phyloP scores from a whole-genome alignment of 2,113 vertebrate species.

The Dromas ardeola region DNA sequence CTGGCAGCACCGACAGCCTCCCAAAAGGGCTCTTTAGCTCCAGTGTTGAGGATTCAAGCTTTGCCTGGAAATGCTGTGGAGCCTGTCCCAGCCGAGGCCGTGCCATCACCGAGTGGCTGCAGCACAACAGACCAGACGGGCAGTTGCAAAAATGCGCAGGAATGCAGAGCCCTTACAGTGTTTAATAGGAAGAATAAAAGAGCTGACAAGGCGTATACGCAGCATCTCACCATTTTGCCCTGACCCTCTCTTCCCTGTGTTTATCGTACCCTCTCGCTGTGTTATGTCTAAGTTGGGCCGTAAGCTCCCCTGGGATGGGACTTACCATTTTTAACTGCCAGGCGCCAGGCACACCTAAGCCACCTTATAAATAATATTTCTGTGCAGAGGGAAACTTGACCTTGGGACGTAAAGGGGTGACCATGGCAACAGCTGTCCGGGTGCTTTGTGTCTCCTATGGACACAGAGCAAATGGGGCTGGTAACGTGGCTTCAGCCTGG shows the following conservation, averaged over 20 bases:
- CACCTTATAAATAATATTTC: conserved; percentile 14
- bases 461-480: neutral
- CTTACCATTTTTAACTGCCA: neutral
- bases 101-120: neutral
- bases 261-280: neutral
- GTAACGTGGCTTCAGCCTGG: fast-evolving
- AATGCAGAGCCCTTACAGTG: neutral
- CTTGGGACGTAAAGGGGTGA: neutral
- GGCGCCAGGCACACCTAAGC: conserved; percentile 28
- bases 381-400: neutral
- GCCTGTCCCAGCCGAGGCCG: neutral
- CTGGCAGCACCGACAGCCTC: neutral
- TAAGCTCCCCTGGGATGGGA: neutral
- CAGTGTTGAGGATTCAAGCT: neutral
- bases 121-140: neutral
- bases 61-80: neutral
- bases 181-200: neutral
- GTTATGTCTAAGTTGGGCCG: neutral
- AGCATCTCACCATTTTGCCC: neutral
- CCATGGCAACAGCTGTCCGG: conserved; percentile 14
- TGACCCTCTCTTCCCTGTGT: neutral
- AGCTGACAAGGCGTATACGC: neutral
- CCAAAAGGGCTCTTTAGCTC: neutral
- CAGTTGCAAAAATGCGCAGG: fast-evolving
- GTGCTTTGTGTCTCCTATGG: neutral